A percentile compares a stretch with the other conserved stretches of the same genome.
phyloP scores from a whole-genome alignment of 2,888 invertebrate species.

The Apodemia zela region DNA sequence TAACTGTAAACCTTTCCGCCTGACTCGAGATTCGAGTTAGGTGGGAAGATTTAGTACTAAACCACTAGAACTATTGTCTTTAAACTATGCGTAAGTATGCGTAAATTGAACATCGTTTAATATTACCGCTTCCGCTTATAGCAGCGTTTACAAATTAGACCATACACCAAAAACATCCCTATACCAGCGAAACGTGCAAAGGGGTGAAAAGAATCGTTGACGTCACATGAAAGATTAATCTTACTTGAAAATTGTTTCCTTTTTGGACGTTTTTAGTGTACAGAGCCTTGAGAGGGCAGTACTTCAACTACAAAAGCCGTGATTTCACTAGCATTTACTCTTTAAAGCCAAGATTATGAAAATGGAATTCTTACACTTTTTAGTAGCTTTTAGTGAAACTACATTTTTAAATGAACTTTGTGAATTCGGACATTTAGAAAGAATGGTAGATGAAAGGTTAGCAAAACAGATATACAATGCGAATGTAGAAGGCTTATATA shows the following conservation, averaged over 20 bases:
- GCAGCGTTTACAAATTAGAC: conserved; percentile 21
- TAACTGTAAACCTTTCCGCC: no score
- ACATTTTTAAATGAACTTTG: no score
- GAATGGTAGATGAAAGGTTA: no score
- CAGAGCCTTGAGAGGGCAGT: conserved; percentile 20
- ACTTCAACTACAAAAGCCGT: conserved; percentile 2
- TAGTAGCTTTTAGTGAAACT: no score
- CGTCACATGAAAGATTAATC: conserved; percentile 60
- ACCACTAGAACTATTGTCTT: no score
- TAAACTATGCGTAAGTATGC: not conserved
- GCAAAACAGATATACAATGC: no score
- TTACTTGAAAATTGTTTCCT: conserved; percentile 59
- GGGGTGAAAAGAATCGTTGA: conserved; percentile 44
- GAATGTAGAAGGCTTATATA: no score
- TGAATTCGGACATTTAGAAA: no score
- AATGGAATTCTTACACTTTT: no score
- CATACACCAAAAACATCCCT: conserved; percentile 36
- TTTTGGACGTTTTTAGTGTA: conserved; percentile 40
- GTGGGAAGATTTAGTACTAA: no score
- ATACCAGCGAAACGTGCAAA: conserved; percentile 37
- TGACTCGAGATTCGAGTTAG: no score
- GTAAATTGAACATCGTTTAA: not conserved
- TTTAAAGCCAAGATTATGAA: not conserved
- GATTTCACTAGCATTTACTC: not conserved
- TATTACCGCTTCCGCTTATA: not conserved